These are phyloP conservation scores for Brachionus plicatilis DNA, from an alignment of 1,140 invertebrate species.

Conservation along the genomic window DNA sequence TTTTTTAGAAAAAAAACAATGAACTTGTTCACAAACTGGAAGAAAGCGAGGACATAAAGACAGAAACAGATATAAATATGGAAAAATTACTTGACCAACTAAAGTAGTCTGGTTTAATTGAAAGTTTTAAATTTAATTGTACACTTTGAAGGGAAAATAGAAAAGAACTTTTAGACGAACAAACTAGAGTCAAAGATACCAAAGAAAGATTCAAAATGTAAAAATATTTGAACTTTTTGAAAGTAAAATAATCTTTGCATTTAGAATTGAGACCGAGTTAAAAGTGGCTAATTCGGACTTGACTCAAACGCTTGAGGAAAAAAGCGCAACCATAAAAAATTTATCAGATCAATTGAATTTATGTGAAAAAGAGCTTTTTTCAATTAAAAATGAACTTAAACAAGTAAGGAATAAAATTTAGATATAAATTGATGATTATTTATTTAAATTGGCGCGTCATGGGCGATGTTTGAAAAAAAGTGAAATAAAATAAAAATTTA, in stretches of 20 bases:
- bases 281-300: background rate
- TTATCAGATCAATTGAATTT: constrained; percentile 5
- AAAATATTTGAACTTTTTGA: background rate
- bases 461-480: too few relatives aligned
- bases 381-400: constrained; percentile 16
- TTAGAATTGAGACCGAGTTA: background rate
- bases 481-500: too few relatives aligned
- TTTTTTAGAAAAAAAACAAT: constrained; percentile 1
- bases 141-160: background rate
- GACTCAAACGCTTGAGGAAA: constrained; percentile 2
- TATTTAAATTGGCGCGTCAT: background rate
- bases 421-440: background rate
- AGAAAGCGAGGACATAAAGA: background rate
- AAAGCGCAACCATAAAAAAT: constrained; percentile 8
- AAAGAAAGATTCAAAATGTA: constrained; percentile 23
- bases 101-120: background rate
- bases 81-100: constrained; percentile 22
- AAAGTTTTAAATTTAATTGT: too few relatives aligned
- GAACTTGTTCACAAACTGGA: background rate
- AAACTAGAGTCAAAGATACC: background rate
- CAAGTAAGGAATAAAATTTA: background rate
- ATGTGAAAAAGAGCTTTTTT: constrained; percentile 14
- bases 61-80: background rate
- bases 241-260: background rate
- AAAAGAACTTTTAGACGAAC: constrained; percentile 22